phyloP scores from a whole-genome alignment of 2,888 invertebrate species.

The Eudemis profundana region DNA sequence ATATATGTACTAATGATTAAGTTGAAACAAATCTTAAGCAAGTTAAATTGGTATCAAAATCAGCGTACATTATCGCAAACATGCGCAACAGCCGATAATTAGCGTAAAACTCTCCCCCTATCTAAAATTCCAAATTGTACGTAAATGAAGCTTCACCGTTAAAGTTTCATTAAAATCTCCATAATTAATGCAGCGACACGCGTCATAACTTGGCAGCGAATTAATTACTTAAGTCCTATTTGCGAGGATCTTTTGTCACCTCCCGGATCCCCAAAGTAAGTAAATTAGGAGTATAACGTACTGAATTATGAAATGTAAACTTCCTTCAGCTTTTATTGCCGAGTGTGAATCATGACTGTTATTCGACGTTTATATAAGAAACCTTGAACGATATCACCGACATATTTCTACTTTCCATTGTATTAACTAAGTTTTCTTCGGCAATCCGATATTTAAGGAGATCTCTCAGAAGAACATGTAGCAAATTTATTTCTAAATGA shows the following conservation, averaged over 20 bases:
- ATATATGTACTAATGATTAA: no score
- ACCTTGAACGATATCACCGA: not conserved
- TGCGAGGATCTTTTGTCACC: conserved; percentile 57
- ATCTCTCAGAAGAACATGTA: no score
- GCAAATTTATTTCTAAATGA: no score
- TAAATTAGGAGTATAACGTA: conserved; percentile 7
- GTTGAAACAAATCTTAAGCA: no score
- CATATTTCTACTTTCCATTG: no score
- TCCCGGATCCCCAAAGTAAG: conserved; percentile 33
- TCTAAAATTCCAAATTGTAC: conserved; percentile 45
- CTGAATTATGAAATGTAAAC: conserved; percentile 16
- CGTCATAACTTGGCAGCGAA: conserved; percentile 72
- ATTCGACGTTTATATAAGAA: not conserved
- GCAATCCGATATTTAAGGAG: no score
- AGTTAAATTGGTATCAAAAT: no score
- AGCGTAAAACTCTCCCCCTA: conserved; percentile 17
- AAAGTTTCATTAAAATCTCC: conserved; percentile 65
- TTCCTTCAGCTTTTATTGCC: conserved; percentile 7
- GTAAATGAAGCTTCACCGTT: conserved; percentile 53
- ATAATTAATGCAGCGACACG: conserved; percentile 76
- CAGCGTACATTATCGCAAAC: conserved; percentile 1
- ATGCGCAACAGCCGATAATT: not conserved
- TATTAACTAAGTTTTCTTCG: no score
- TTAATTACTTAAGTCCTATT: conserved; percentile 77
- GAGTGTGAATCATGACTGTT: not conserved